Evolutionary conservation across 1,140 invertebrate genomes (phyloP), one percentile per base, ranked within the genome.

Genomic region (Bursaphelenchus mucronatus): DNA sequence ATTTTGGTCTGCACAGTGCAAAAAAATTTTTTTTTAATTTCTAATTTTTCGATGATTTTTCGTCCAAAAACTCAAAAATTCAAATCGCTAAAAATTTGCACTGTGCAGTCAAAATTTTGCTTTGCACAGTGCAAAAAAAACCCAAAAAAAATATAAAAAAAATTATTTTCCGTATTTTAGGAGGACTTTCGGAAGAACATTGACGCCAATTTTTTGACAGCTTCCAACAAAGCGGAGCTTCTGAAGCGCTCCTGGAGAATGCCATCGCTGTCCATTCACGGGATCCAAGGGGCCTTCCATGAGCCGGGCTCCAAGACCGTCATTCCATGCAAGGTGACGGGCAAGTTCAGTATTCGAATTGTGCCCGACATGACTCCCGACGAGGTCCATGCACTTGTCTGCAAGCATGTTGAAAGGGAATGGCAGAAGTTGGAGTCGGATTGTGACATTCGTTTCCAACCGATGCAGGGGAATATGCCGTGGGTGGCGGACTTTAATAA

Each of bases 401-500:
- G 39, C 51, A 45, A 39, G 3, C 47, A 73, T 19, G 41, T 69
- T 6, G 61, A 13, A 39, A 70, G 66, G 46, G 41, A 71, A 17
- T 71, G 59, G 65, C 30, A 39, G 39, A 8, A 69, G 15, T 17
- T 58, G n/a, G 45, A 15, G n/a, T 47, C 73, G 15, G 41, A 52
- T 65, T 3, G 13, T 63, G 43, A 17, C 50, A 0, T 30, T 49
- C 71, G 67, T 39, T 82, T 84, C 49, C 76, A 79, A 43, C 87
- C 90, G 83, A 82, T 82, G 11, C 88, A 93, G 83, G 89, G 89
- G 72, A 91, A 90, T 5, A 88, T 88, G 73, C 86, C 90, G 1
- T 98, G 94, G 94, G 87, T 91, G 54, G 89, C 92, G 79, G 89
- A 96, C 84, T 90, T 90, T 17, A 87, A 89, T 77, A 89, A 95